A percentile compares a stretch with the other conserved stretches of the same genome.
Evolutionary conservation across 2,888 invertebrate species (phyloP).

Genomic region (Invenusta paracnida): DNA sequence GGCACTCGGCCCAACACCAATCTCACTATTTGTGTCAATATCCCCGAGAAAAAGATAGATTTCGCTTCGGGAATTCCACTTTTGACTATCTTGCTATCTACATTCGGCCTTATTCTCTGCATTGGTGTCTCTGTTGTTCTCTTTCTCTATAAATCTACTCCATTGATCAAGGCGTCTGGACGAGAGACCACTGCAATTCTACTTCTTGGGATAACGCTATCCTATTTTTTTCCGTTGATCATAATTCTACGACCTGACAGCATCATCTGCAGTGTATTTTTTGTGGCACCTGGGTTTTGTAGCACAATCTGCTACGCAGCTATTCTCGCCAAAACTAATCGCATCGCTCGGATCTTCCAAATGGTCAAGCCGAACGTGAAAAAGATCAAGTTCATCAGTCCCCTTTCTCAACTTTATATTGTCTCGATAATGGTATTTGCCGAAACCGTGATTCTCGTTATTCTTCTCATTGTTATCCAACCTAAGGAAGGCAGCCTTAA

Average conservation of each 20-base stretch:
- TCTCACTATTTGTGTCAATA: slow-evolving; percentile 41
- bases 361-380: slow-evolving; percentile 39
- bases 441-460: slow-evolving; percentile 34
- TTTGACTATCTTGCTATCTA: not conserved
- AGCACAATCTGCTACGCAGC: slow-evolving; percentile 54
- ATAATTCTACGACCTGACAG: slow-evolving; percentile 50
- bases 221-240: slow-evolving; percentile 50
- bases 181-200: slow-evolving; percentile 53
- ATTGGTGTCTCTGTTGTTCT: slow-evolving; percentile 47
- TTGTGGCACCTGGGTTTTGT: slow-evolving; percentile 53
- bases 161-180: slow-evolving; percentile 54
- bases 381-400: slow-evolving; percentile 37
- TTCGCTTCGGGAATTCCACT: slow-evolving; percentile 6
- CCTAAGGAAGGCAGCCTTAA: not conserved
- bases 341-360: slow-evolving; percentile 55
- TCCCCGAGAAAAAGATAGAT: slow-evolving; percentile 46
- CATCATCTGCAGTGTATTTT: slow-evolving; percentile 50
- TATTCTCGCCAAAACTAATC: slow-evolving; percentile 53
- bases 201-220: slow-evolving; percentile 50
- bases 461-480: not conserved
- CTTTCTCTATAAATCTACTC: slow-evolving; percentile 48
- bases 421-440: slow-evolving; percentile 19
- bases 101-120: slow-evolving; percentile 46
- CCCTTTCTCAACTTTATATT: slow-evolving; percentile 44
- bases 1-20: slow-evolving; percentile 41